A percentile compares a stretch with the other conserved stretches of the same genome.
These are phyloP conservation scores for Microctenopoma stevenorrisi DNA, from an alignment of 2,797 vertebrate species.

Conservation along the genomic window DNA sequence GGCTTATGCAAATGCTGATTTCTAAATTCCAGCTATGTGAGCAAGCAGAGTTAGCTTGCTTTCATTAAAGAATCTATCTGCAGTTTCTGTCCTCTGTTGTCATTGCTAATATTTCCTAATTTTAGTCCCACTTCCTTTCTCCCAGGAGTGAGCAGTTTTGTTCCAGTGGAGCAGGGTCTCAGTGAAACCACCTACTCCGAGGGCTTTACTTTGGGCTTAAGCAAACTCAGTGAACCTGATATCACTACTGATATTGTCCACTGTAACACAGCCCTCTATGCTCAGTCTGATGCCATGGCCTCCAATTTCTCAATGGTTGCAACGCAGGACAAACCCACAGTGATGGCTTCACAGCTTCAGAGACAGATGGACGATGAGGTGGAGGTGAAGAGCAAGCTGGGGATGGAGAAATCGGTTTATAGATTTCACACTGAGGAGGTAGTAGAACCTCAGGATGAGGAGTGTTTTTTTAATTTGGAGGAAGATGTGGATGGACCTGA, in stretches of 20 bases:
- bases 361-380: constrained; percentile 25
- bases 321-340: constrained; percentile 62
- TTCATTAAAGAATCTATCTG: not conserved
- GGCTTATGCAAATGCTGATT: not conserved
- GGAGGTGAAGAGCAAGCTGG: not conserved
- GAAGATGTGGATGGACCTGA: constrained; percentile 2
- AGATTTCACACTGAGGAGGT: constrained; percentile 38
- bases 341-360: constrained; percentile 55
- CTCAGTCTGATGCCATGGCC: constrained; percentile 38
- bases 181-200: constrained; percentile 54
- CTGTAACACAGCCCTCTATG: constrained; percentile 75
- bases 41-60: not conserved
- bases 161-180: not conserved
- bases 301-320: constrained; percentile 38
- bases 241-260: constrained; percentile 70
- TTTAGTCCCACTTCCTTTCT: not conserved
- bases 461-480: not conserved
- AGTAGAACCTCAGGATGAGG: constrained; percentile 3
- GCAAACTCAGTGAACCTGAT: constrained; percentile 62
- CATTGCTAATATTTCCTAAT: not conserved
- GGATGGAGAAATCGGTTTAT: not conserved
- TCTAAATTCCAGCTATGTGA: not conserved
- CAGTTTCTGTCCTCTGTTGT: not conserved
- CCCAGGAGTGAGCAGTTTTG: constrained; percentile 24
- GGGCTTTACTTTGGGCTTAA: constrained; percentile 75